phyloP scores from a whole-genome alignment of 2,113 vertebrate genomes.

The Hypanus sabinus region DNA sequence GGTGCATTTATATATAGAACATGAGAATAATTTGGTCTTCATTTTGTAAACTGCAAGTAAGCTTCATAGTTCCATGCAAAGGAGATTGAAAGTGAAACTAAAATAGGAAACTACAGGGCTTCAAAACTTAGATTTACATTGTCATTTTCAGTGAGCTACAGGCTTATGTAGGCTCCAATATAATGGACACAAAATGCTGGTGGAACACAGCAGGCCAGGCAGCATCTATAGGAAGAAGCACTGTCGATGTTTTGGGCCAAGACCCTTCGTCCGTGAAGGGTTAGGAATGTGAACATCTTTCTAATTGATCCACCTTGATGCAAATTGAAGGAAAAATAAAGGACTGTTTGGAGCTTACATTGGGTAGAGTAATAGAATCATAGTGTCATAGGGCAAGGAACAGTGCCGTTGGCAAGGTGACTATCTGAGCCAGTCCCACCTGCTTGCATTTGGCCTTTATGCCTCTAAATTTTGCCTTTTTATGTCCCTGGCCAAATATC shows the following conservation, averaged over 20 bases:
- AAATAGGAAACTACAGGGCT: not conserved
- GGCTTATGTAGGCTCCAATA: not conserved
- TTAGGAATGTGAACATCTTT: not conserved
- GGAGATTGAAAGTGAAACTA: not conserved
- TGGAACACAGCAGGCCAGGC: too few relatives aligned
- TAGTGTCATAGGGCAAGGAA: too few relatives aligned
- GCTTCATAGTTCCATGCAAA: not conserved
- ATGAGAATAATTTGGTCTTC: not conserved
- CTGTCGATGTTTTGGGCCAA: too few relatives aligned
- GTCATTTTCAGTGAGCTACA: not conserved
- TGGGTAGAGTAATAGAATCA: too few relatives aligned
- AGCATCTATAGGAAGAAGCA: too few relatives aligned
- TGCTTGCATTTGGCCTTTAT: too few relatives aligned
- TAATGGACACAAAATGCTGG: too few relatives aligned
- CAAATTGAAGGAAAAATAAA: not conserved
- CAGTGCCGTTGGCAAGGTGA: too few relatives aligned
- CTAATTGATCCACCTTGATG: not conserved
- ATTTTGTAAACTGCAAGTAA: not conserved
- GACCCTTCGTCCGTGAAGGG: too few relatives aligned
- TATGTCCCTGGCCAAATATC: too few relatives aligned
- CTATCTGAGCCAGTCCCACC: too few relatives aligned
- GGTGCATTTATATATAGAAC: not conserved
- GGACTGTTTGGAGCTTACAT: not conserved
- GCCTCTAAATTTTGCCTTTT: too few relatives aligned
- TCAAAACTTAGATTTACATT: not conserved